Base-by-base conservation (phyloP, 2,113 vertebrate genomes). In the Desmodus rotundus region DNA sequence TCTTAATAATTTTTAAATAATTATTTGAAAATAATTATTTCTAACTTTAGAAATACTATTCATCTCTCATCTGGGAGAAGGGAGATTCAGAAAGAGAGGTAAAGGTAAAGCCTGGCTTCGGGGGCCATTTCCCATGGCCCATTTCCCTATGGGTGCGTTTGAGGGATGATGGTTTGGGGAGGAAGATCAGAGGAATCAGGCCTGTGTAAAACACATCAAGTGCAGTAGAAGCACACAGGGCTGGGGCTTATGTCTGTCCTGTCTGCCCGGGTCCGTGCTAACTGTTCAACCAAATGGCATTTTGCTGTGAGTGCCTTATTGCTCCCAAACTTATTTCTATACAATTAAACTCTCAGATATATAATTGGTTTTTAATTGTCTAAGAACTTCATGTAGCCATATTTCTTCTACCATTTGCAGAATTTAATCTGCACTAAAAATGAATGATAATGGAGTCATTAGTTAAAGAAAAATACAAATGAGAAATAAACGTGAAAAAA, bases 391-490 rank as follows among this genome's bases (percentile, higher is more conserved):
- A 2, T 93, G 16, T 47, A 61, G 38, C 11, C 22, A n/a, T 56
- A 63, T 65, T 96, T 47, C 67, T 97, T 81, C 58, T 83, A 41
- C 7, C 50, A 93, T 80, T 72, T 87, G 87, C 33, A 24, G 11
- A 92, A 86, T 92, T 93, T 95, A 94, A 83, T 43, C 8, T 17
- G 0, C n/a, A 82, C 22, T 73, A 65, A 87, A 94, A 95, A 82
- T 45, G 47, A 86, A 31, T 56, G 8, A 17, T 41, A 77, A 77
- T 14, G 74, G 12, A 45, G 5, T 72, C 77, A 67, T 56, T 83
- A 86, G 86, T 24, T 80, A 22, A 83, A 94, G 43, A 87, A 91
- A 94, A 91, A 38, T 63, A 41, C 3, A 89, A 91, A 85, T 88
- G n/a, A 88, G 4, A 50, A 38, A 26, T 68, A 65, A 88, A 50